Conservation (phyloP, 2,797 vertebrate genomes). For the Acipenser oxyrinchus region DNA sequence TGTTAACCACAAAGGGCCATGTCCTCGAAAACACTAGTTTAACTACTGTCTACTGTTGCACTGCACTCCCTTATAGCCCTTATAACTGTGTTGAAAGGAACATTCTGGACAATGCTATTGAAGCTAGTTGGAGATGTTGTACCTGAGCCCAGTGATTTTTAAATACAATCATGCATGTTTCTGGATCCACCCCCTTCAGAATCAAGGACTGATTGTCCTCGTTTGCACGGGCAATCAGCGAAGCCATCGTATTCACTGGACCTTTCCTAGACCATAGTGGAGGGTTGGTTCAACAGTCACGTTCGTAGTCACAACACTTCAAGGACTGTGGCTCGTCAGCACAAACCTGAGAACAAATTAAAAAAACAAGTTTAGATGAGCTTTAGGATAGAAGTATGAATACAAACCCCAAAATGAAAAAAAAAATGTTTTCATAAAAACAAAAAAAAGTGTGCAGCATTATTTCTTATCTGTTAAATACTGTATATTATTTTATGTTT, state of each 20-base stretch:
- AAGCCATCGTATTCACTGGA: slow-evolving; percentile 68
- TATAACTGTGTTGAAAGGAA: slow-evolving; percentile 18
- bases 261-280: slow-evolving; percentile 70
- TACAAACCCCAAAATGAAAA: no score
- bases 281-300: slow-evolving; percentile 29
- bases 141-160: slow-evolving; percentile 98
- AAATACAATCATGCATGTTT: slow-evolving; percentile 98
- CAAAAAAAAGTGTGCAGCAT: no score
- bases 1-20: neutral
- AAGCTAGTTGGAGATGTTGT: slow-evolving; percentile 19
- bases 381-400: no score
- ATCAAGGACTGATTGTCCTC: slow-evolving; percentile 65
- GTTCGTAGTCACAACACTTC: slow-evolving; percentile 29
- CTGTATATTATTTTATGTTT: no score
- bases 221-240: slow-evolving; percentile 68
- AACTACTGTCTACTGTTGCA: neutral
- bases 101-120: slow-evolving; percentile 24
- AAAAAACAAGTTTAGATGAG: no score
- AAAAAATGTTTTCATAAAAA: no score
- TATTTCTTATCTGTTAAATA: no score
- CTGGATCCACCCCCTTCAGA: slow-evolving; percentile 85
- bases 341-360: neutral
- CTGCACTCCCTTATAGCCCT: slow-evolving; percentile 20
- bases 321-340: slow-evolving; percentile 18
- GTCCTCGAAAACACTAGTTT: neutral